Evolutionary conservation across 2,888 invertebrate genomes (phyloP).

Genomic region (Dicranocentrus wangi): DNA sequence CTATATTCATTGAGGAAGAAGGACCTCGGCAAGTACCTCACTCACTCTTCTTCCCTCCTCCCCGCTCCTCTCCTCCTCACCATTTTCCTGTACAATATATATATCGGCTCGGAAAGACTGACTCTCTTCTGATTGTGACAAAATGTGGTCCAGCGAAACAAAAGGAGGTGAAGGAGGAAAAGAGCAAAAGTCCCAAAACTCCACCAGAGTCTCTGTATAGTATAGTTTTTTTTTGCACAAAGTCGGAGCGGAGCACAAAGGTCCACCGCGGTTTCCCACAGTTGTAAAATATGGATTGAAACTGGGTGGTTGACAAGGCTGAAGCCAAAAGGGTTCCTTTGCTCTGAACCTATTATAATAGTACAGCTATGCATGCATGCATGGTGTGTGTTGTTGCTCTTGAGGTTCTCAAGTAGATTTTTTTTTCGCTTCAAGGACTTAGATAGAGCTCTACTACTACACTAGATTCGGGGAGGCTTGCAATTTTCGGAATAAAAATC

Average conservation of each 20-base stretch:
- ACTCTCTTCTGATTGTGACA: constrained; percentile 8
- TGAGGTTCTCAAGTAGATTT: not conserved
- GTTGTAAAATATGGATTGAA: constrained; percentile 18
- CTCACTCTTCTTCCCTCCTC: too few species aligned
- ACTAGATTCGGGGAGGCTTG: too few species aligned
- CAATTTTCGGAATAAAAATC: too few species aligned
- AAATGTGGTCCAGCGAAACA: constrained; percentile 4
- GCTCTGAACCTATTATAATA: too few species aligned
- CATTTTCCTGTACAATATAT: too few species aligned
- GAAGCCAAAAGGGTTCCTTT: constrained; percentile 3
- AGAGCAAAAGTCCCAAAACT: too few species aligned
- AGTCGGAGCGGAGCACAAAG: not conserved
- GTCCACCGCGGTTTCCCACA: constrained; percentile 41
- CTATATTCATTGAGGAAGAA: too few species aligned
- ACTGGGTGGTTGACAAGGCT: constrained; percentile 37
- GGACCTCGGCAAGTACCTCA: too few species aligned
- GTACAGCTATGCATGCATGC: not conserved
- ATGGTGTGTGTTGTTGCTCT: too few species aligned
- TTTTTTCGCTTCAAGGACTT: not conserved
- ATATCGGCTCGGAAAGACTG: too few species aligned
- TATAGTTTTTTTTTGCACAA: not conserved
- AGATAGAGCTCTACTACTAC: not conserved
- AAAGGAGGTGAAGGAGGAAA: not conserved
- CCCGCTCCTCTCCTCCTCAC: too few species aligned
- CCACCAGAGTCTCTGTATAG: too few species aligned